Evolutionary conservation across 1,140 invertebrate species (phyloP), one percentile per base, ranked within the genome.

Genomic region (Leptonema lineaticorne): DNA sequence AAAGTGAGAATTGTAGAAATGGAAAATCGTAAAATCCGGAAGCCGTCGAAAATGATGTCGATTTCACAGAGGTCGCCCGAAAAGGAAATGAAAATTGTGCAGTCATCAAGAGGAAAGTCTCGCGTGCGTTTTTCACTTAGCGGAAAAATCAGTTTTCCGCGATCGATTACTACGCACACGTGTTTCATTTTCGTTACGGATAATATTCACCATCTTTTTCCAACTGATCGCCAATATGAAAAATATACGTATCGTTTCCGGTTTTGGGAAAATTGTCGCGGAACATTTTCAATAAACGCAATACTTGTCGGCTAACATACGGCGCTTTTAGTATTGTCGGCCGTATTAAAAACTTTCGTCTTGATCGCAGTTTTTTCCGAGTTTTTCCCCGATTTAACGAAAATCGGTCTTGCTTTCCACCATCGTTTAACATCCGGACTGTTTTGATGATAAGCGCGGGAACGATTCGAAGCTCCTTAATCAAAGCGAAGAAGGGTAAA

Each of bases 401-500:
- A n/a, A n/a, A n/a, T n/a, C 9, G 9, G 3, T 41, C 37, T 41
- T n/a, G n/a, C 37, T 16, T 41, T 16, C 37, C 37, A 9, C 37
- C 9, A 3, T 11, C 37, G 11, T 11, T 3, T 11, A 41, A 9
- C 37, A 4, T 16, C 16, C 9, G 37, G 11, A 24, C n/a, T 53
- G 11, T 53, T 26, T 22, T 24, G 22, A 20, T 9, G 50, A 53
- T 53, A 53, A 53, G 50, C 8, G 50, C 27, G 6, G 50, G 50
- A 7, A 53, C 20, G 24, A 41, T 41, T 16, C 37, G 37, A 41
- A 9, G 50, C 18, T 53, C 50, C 50, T 53, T 53, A 53, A 53
- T 53, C 50, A 53, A 53, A 45, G n/a, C n/a, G n/a, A n/a, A n/a
- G 37, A 16, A 41, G 37, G 37, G 50, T n/a, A 24, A 53, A 53